A percentile compares a stretch with the other conserved stretches of the same genome.
Conservation (phyloP, 2,888 invertebrate species). For the Drosophila recens region DNA sequence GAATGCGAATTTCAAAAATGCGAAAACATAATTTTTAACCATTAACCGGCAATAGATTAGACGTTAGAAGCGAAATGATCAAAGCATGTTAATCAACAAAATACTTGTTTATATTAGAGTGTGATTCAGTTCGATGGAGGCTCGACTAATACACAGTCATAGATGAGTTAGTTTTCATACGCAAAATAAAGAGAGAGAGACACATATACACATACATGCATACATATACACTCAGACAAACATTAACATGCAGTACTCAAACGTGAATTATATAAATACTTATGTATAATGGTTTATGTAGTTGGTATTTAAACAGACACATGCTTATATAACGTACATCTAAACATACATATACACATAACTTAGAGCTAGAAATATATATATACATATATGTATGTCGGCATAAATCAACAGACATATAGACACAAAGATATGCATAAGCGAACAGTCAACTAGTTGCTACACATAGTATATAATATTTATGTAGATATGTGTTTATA, state of each 20-base stretch:
- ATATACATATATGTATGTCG: conserved; percentile 7
- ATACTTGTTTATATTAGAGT: background rate
- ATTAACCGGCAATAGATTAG: background rate
- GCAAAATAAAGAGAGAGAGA: conserved; percentile 1
- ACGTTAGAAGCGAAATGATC: background rate
- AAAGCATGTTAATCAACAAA: conserved; percentile 1
- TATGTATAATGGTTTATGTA: conserved; percentile 43
- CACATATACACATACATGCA: conserved; percentile 1
- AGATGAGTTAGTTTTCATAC: conserved; percentile 18
- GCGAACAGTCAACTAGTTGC: conserved; percentile 8
- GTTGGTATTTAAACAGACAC: conserved; percentile 26
- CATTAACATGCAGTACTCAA: conserved; percentile 8
- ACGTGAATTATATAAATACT: conserved; percentile 11
- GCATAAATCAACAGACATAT: conserved; percentile 12
- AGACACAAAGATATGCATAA: background rate
- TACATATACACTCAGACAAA: conserved; percentile 9
- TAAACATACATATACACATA: conserved; percentile 28
- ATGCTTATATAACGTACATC: conserved; percentile 50
- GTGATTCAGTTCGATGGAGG: background rate
- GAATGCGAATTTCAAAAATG: background rate
- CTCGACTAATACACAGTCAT: conserved; percentile 6
- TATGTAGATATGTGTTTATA: conserved; percentile 28
- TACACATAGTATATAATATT: conserved; percentile 17
- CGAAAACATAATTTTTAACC: conserved; percentile 4
- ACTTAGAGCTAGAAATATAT: conserved; percentile 11